phyloP scores from a whole-genome alignment of 2,797 vertebrate genomes.

The Uromys caudimaculatus region DNA sequence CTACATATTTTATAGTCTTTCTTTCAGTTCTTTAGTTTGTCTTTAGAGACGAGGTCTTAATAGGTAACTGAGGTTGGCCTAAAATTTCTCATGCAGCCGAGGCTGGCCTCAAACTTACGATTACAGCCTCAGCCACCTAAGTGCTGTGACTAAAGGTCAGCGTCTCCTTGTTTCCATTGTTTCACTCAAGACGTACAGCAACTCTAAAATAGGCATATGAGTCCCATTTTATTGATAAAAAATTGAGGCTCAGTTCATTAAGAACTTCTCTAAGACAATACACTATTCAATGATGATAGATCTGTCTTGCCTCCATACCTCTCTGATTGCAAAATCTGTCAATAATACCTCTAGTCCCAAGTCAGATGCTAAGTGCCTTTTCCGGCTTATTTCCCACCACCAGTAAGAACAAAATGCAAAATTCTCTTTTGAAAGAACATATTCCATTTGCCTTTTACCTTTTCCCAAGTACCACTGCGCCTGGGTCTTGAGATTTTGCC shows the following conservation, averaged over 20 bases:
- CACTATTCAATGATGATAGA: not conserved
- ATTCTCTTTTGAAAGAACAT: not conserved
- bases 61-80: not conserved
- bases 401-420: not conserved
- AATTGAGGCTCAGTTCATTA: not conserved
- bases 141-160: not conserved
- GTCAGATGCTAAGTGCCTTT: not conserved
- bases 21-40: not conserved
- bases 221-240: not conserved
- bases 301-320: not conserved
- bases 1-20: not conserved
- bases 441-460: constrained; percentile 88
- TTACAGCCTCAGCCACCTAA: not conserved
- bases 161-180: not conserved
- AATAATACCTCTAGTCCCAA: not conserved
- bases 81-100: not conserved
- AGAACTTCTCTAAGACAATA: not conserved
- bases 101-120: not conserved
- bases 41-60: not conserved
- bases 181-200: not conserved
- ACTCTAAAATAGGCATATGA: not conserved
- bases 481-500: constrained; percentile 97
- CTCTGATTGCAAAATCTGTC: not conserved
- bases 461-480: constrained; percentile 96
- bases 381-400: not conserved